Evolutionary conservation across 2,113 vertebrate species (phyloP).

Genomic region (Charadrius vociferus): DNA sequence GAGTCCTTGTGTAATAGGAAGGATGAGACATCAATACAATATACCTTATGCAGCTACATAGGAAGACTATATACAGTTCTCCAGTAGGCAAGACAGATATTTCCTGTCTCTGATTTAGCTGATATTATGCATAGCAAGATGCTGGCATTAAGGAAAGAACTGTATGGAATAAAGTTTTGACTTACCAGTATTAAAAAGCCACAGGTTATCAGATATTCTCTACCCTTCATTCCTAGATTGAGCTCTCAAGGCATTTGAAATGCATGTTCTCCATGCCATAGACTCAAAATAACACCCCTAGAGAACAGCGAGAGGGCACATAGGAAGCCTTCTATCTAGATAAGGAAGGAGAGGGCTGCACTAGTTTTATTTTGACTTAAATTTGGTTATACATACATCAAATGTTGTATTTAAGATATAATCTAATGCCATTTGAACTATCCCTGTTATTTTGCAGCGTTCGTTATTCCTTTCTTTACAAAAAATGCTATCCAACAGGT

Average conservation of each 20-base stretch:
- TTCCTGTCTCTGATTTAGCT: not conserved
- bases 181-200: not conserved
- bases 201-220: not conserved
- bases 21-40: not conserved
- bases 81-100: not conserved
- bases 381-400: not conserved
- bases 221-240: not conserved
- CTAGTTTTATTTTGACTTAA: not conserved
- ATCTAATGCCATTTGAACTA: not conserved
- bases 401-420: not conserved
- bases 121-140: not conserved
- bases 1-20: not conserved
- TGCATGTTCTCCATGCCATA: not conserved
- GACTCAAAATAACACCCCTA: not conserved
- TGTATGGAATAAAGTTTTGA: not conserved
- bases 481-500: not conserved
- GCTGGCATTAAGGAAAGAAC: not conserved
- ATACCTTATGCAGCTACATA: not conserved
- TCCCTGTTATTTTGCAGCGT: not conserved
- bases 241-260: not conserved
- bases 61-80: not conserved
- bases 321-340: not conserved
- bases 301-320: not conserved
- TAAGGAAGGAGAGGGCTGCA: not conserved
- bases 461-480: not conserved